A percentile compares a stretch with the other conserved stretches of the same genome.
These are phyloP conservation scores for Meleagris gallopavo DNA, from an alignment of 2,113 vertebrate species.

Conservation along the genomic window DNA sequence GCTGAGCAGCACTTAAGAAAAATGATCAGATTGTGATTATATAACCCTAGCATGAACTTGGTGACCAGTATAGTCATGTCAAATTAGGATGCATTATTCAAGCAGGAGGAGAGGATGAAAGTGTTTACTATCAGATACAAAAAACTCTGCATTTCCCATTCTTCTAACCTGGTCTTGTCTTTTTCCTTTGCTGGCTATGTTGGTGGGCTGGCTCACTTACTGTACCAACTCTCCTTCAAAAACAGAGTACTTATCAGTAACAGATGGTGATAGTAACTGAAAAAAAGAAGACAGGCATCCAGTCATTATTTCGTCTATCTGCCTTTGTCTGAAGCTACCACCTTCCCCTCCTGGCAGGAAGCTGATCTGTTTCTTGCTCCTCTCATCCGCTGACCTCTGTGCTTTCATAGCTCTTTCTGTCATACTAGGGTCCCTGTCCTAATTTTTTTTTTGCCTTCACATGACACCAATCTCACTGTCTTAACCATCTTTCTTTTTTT, in stretches of 20 bases:
- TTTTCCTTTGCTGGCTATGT: conserved; percentile 34
- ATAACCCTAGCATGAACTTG: conserved; percentile 66
- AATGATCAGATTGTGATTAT: conserved; percentile 65
- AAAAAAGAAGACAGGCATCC: background rate
- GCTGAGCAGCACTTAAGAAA: conserved; percentile 55
- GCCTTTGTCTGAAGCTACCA: background rate
- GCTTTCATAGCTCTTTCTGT: background rate
- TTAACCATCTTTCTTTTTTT: background rate
- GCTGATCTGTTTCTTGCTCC: background rate
- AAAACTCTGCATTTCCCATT: conserved; percentile 32
- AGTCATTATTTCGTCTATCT: background rate
- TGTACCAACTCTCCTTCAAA: conserved; percentile 57
- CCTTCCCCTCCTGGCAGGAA: background rate
- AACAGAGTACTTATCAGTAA: conserved; percentile 49
- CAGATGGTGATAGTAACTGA: conserved; percentile 32
- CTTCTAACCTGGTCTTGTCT: conserved; percentile 44
- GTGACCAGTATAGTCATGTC: conserved; percentile 64
- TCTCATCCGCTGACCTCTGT: background rate
- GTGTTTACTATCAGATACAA: conserved; percentile 59
- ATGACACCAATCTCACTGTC: background rate
- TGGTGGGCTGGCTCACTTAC: conserved; percentile 57
- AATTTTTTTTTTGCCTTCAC: background rate
- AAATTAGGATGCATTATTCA: conserved; percentile 71
- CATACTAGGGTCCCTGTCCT: background rate
- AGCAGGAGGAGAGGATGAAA: conserved; percentile 60